A percentile compares a stretch with the other conserved stretches of the same genome.
These are phyloP conservation scores for Lycaon pictus DNA, from an alignment of 2,113 vertebrate genomes.

Conservation along the genomic window DNA sequence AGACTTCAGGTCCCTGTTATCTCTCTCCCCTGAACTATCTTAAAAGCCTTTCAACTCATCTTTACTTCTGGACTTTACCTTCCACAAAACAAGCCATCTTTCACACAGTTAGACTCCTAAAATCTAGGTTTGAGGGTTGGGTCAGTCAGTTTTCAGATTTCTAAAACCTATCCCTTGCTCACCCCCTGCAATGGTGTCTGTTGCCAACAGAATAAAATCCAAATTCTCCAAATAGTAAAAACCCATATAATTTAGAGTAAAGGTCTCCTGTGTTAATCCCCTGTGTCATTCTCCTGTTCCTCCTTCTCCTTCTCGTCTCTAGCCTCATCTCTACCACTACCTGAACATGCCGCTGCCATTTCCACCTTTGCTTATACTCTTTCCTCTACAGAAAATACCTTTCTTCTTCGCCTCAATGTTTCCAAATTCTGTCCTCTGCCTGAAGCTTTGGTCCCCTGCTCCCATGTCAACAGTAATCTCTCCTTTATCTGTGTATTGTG, in stretches of 20 bases:
- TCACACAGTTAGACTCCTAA: background rate
- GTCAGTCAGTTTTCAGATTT: background rate
- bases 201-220: background rate
- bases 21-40: background rate
- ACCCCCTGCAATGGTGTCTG: background rate
- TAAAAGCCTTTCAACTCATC: background rate
- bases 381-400: background rate
- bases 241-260: background rate
- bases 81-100: background rate
- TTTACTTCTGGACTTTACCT: background rate
- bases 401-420: background rate
- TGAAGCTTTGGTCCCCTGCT: background rate
- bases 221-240: background rate
- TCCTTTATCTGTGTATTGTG: background rate
- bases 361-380: background rate
- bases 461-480: background rate
- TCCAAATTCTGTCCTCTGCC: background rate
- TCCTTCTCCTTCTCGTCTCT: background rate
- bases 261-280: background rate
- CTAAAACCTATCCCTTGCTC: background rate
- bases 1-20: background rate
- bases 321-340: background rate
- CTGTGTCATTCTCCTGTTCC: background rate
- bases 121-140: background rate
- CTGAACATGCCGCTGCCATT: background rate